Percentiles rank a stretch among this genome's conserved stretches.
Evolutionary conservation across 2,797 vertebrate genomes (phyloP).

Genomic region (Salarias fasciatus): DNA sequence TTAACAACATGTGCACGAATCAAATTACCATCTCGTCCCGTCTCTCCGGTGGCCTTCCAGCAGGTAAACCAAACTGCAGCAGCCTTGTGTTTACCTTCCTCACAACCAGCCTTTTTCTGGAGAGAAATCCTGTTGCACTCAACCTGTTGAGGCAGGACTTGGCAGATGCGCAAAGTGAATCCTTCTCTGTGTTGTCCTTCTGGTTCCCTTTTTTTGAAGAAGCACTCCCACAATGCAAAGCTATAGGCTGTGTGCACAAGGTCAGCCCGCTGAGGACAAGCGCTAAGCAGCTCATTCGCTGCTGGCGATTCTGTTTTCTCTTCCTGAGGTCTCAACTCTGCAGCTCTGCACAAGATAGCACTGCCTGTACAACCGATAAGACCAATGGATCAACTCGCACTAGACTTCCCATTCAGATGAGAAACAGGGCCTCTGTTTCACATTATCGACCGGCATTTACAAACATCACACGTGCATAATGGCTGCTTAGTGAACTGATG

Average conservation of each 20-base stretch:
- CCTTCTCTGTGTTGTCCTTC: neutral
- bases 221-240: slow-evolving; percentile 13
- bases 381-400: slow-evolving; percentile 8
- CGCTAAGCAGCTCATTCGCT: too few species aligned
- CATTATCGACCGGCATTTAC: slow-evolving; percentile 4
- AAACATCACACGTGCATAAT: slow-evolving; percentile 8
- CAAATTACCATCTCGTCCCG: slow-evolving; percentile 56
- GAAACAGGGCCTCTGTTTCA: slow-evolving; percentile 2
- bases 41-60: slow-evolving; percentile 49
- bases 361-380: too few species aligned
- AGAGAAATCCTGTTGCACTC: slow-evolving; percentile 4
- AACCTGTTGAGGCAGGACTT: slow-evolving; percentile 7
- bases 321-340: too few species aligned
- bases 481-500: neutral
- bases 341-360: too few species aligned
- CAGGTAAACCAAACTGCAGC: slow-evolving; percentile 57
- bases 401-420: slow-evolving; percentile 15
- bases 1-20: slow-evolving; percentile 75
- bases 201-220: slow-evolving; percentile 4
- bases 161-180: slow-evolving; percentile 34
- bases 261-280: too few species aligned
- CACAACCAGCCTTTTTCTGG: slow-evolving; percentile 16
- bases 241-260: neutral
- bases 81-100: slow-evolving; percentile 26
- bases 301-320: too few species aligned